A percentile compares a stretch with the other conserved stretches of the same genome.
Evolutionary conservation across 1,140 invertebrate genomes (phyloP).

Genomic region (Neodiprion pinetum): DNA sequence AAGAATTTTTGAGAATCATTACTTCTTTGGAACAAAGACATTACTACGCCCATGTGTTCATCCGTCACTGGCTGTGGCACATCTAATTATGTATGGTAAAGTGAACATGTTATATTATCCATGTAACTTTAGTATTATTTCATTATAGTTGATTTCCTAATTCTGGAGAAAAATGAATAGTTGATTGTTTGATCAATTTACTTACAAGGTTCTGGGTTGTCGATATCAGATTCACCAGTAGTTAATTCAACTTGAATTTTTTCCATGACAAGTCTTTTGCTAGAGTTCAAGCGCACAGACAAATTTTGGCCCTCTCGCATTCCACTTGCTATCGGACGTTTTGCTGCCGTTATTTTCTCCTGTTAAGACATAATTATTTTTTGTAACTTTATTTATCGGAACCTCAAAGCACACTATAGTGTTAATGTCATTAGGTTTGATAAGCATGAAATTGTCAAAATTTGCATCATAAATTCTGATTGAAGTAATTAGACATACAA

Average conservation of each 20-base stretch:
- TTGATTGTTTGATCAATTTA: conserved; percentile 20
- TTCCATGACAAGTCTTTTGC: conserved; percentile 55
- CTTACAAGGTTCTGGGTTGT: conserved; percentile 48
- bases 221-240: conserved; percentile 36
- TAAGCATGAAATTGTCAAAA: too few relatives aligned
- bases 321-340: conserved; percentile 35
- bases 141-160: too few relatives aligned
- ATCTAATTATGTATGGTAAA: conserved; percentile 32
- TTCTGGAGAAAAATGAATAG: not conserved
- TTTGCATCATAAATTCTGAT: too few relatives aligned
- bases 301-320: conserved; percentile 50
- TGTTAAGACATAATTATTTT: conserved; percentile 33
- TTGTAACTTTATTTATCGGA: not conserved
- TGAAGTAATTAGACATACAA: too few relatives aligned
- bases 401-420: too few relatives aligned
- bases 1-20: conserved; percentile 58
- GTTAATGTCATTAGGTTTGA: too few relatives aligned
- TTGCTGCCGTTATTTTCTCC: conserved; percentile 46
- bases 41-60: conserved; percentile 56
- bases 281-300: conserved; percentile 52
- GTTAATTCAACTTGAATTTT: conserved; percentile 57
- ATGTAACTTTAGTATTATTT: too few relatives aligned
- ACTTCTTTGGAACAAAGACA: conserved; percentile 57
- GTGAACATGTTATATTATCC: not conserved
- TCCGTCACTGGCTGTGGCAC: conserved; percentile 43